Conservation (phyloP, 2,113 vertebrate species). For the Caloenas nicobarica region DNA sequence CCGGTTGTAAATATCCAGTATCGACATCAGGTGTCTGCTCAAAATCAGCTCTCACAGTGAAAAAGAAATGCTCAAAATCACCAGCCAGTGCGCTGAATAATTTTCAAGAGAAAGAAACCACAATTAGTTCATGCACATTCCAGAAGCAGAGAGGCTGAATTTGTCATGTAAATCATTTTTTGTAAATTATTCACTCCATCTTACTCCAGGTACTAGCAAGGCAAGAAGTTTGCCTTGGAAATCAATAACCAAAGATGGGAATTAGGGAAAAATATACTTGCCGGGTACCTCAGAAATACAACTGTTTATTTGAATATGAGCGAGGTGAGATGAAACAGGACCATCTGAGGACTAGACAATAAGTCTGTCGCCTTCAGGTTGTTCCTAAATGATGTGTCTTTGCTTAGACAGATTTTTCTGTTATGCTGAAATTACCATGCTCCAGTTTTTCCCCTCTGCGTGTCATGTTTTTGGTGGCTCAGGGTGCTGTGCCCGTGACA, state of each 20-base stretch:
- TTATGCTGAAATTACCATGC: accelerated
- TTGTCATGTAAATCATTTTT: neutral
- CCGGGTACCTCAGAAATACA: neutral
- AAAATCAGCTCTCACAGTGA: neutral
- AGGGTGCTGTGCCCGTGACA: accelerated
- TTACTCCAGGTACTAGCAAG: neutral
- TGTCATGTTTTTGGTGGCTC: neutral
- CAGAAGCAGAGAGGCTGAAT: neutral
- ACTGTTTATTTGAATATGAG: neutral
- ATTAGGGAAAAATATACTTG: neutral
- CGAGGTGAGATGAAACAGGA: neutral
- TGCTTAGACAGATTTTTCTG: neutral
- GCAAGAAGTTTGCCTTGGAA: neutral
- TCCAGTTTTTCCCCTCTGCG: neutral
- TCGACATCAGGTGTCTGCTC: neutral
- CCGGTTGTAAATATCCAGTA: neutral
- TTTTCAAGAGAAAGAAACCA: neutral
- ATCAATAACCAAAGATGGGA: neutral
- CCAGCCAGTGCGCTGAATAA: neutral
- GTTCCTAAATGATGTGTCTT: neutral
- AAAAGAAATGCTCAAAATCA: neutral
- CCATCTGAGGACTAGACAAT: neutral
- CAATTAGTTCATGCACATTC: neutral
- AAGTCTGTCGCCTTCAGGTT: neutral
- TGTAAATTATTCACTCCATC: neutral